Conservation (phyloP, 1,140 invertebrate genomes). For the Colletes latitarsis region DNA sequence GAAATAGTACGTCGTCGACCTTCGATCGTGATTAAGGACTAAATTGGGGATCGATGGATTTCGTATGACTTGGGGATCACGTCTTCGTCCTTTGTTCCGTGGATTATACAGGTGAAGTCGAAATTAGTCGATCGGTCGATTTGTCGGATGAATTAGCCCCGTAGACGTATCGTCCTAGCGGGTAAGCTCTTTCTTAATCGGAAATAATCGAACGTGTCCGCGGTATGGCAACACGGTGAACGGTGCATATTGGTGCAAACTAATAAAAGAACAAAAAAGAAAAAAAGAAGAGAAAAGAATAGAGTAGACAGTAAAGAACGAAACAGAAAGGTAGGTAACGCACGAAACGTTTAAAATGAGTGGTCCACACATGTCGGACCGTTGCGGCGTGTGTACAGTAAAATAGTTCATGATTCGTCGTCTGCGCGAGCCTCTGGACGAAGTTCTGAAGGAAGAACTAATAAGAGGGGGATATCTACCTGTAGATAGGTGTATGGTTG, state of each 20-base stretch:
- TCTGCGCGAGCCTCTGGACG: conserved; percentile 51
- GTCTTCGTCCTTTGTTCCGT: conserved; percentile 48
- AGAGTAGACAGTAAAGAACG: neutral
- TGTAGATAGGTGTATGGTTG: conserved; percentile 96
- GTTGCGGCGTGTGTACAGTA: conserved; percentile 30
- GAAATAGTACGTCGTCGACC: conserved; percentile 52
- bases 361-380: conserved; percentile 8
- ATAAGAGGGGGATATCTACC: conserved; percentile 86
- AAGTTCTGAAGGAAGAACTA: conserved; percentile 64
- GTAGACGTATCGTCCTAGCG: conserved; percentile 39
- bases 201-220: conserved; percentile 44
- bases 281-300: neutral
- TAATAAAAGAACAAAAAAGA: conserved; percentile 1
- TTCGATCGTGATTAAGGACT: conserved; percentile 28
- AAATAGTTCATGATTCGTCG: conserved; percentile 25
- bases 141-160: conserved; percentile 48
- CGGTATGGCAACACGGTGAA: conserved; percentile 47
- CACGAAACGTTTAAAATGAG: neutral
- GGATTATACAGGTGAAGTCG: conserved; percentile 32
- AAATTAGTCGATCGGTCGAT: conserved; percentile 58
- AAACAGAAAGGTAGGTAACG: neutral
- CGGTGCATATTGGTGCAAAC: conserved; percentile 59
- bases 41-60: conserved; percentile 38
- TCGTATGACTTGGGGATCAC: conserved; percentile 32
- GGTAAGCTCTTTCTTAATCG: conserved; percentile 42